Evolutionary conservation across 2,797 vertebrate species (phyloP).

Genomic region (Mycteria americana): DNA sequence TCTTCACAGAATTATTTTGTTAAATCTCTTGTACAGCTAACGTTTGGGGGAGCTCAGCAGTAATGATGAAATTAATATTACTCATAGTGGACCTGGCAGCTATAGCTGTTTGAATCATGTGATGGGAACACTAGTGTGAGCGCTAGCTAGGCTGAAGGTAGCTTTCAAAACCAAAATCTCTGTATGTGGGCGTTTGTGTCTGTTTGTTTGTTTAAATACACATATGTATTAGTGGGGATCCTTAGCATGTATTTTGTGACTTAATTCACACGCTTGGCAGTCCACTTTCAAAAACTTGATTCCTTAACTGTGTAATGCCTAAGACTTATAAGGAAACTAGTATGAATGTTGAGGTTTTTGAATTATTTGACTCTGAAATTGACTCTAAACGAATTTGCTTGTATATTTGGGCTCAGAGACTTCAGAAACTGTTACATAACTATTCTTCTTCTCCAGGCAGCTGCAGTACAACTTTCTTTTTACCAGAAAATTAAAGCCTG

Average conservation of each 20-base stretch:
- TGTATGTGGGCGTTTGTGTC: accelerated
- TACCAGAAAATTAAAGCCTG: background rate
- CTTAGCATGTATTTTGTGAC: background rate
- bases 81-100: background rate
- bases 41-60: background rate
- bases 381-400: background rate
- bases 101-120: background rate
- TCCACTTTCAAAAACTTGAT: background rate
- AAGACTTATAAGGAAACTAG: background rate
- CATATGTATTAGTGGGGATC: background rate
- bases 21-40: background rate
- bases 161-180: background rate
- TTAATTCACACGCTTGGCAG: background rate
- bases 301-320: background rate
- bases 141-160: background rate
- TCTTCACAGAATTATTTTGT: background rate
- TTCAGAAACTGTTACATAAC: background rate
- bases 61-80: background rate
- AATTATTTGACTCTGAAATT: background rate
- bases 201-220: background rate
- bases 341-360: accelerated
- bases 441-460: background rate
- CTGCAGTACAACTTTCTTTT: background rate
- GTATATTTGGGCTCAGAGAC: background rate
- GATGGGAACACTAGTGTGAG: background rate